Evolutionary conservation across 2,797 vertebrate species (phyloP).

Genomic region (Takifugu rubripes): DNA sequence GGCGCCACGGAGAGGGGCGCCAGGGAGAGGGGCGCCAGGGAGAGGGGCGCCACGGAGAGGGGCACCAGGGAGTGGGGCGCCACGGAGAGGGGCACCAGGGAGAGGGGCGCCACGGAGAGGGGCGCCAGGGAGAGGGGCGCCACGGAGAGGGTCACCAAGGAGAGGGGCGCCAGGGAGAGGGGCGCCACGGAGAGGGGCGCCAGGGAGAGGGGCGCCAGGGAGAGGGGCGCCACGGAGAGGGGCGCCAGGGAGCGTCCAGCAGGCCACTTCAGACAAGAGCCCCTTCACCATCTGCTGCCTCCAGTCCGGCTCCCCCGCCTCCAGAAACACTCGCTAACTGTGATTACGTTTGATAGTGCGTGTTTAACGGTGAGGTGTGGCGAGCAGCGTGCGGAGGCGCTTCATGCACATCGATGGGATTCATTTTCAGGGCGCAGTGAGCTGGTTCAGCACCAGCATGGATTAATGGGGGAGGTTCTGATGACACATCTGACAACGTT

Average conservation of each 20-base stretch:
- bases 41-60: too few relatives aligned
- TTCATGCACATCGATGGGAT: conserved; percentile 2
- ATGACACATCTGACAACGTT: not conserved
- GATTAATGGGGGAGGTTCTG: not conserved
- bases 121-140: too few relatives aligned
- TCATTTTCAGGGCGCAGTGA: conserved; percentile 1
- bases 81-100: too few relatives aligned
- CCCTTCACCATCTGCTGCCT: conserved; percentile 12
- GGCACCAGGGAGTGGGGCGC: too few relatives aligned
- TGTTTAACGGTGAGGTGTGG: not conserved
- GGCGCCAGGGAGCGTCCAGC: not conserved
- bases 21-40: too few relatives aligned
- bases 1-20: too few relatives aligned
- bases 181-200: too few relatives aligned
- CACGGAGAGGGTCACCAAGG: too few relatives aligned
- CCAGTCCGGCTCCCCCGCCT: conserved; percentile 22
- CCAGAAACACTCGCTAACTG: conserved; percentile 8
- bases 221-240: too few relatives aligned
- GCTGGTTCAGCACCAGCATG: not conserved
- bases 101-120: too few relatives aligned
- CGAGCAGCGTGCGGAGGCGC: not conserved
- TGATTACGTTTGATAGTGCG: conserved; percentile 5
- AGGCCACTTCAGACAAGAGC: conserved; percentile 8
- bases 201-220: too few relatives aligned
- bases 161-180: too few relatives aligned